phyloP scores from a whole-genome alignment of 2,888 invertebrate species.

The Scrobipalpa costella region DNA sequence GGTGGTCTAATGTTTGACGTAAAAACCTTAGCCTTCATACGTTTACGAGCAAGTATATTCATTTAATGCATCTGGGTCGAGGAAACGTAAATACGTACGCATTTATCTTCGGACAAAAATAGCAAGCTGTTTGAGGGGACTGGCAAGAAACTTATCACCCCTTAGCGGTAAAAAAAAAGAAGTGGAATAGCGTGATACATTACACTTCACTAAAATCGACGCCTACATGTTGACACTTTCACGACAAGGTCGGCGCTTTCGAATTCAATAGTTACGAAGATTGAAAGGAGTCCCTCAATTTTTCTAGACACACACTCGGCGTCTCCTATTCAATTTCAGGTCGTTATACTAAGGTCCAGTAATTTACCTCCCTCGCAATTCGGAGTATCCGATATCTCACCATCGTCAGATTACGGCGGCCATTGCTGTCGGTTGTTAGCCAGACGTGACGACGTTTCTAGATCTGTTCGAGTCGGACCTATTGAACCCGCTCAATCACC shows the following conservation, averaged over 20 bases:
- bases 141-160: neutral
- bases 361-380: neutral
- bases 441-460: slow-evolving; percentile 14
- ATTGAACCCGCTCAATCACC: slow-evolving; percentile 15
- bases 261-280: slow-evolving; percentile 4
- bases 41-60: slow-evolving; percentile 3
- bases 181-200: neutral
- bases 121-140: neutral
- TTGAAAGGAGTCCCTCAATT: slow-evolving; percentile 11
- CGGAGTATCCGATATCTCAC: neutral
- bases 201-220: neutral
- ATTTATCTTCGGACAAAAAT: slow-evolving; percentile 9
- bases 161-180: neutral
- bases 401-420: slow-evolving; percentile 10
- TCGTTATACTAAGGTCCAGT: slow-evolving; percentile 13
- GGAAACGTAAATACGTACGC: slow-evolving; percentile 16
- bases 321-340: slow-evolving; percentile 1
- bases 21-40: slow-evolving; percentile 1
- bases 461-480: slow-evolving; percentile 8
- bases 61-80: slow-evolving; percentile 11
- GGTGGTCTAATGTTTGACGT: neutral
- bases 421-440: slow-evolving; percentile 3
- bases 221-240: slow-evolving; percentile 10
- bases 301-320: slow-evolving; percentile 7
- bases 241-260: slow-evolving; percentile 6